phyloP scores from a whole-genome alignment of 2,113 vertebrate species.

The Struthio camelus region DNA sequence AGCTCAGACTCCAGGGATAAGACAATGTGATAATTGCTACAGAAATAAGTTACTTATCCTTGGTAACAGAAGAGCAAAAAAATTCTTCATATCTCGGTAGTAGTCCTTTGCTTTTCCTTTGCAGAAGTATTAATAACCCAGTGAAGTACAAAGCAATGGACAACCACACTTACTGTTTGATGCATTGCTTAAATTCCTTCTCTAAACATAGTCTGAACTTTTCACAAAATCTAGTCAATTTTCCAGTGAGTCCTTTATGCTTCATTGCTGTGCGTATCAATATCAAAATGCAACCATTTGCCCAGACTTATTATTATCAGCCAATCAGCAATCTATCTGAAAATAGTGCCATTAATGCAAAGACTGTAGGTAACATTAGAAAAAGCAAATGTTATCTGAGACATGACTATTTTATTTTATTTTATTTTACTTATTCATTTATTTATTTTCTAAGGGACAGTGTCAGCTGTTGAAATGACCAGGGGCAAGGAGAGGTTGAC shows the following conservation, averaged over 20 bases:
- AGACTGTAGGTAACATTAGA: neutral
- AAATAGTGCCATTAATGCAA: neutral
- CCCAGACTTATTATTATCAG: neutral
- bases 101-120: neutral
- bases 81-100: rapidly evolving
- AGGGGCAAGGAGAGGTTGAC: neutral
- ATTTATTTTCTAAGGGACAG: neutral
- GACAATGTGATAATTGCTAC: neutral
- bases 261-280: neutral
- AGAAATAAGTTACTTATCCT: neutral
- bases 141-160: neutral
- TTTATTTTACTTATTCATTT: neutral
- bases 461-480: neutral
- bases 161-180: neutral
- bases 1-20: neutral
- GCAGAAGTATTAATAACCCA: neutral
- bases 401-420: neutral
- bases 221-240: neutral
- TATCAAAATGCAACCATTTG: neutral
- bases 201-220: neutral
- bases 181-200: neutral
- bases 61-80: neutral
- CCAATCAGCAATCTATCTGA: neutral
- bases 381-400: neutral
- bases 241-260: neutral